Evolutionary conservation across 2,113 vertebrate genomes (phyloP).

Genomic region (Gnathonemus longibarbis): DNA sequence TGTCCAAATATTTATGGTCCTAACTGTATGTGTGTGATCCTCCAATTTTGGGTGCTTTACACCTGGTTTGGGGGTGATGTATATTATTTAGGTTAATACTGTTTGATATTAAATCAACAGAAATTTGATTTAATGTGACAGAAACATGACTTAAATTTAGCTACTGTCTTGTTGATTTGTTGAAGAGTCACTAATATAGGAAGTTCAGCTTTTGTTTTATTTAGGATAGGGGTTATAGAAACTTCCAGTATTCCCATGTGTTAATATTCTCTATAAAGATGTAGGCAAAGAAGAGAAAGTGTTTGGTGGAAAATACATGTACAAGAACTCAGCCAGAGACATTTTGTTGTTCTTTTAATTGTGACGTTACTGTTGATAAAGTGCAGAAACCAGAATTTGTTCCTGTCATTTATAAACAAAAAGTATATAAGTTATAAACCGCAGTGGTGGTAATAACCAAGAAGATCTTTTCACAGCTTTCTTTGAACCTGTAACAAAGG

Average conservation of each 20-base stretch:
- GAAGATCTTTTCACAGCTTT: background rate
- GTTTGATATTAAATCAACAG: background rate
- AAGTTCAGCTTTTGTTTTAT: background rate
- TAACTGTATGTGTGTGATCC: background rate
- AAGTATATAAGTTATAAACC: background rate
- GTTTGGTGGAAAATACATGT: background rate
- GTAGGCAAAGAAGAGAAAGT: background rate
- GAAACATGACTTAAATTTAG: background rate
- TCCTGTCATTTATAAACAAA: background rate
- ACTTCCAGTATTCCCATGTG: background rate
- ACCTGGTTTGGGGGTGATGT: background rate
- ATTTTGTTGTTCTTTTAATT: background rate
- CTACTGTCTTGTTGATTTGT: background rate
- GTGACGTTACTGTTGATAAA: background rate
- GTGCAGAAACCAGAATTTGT: background rate
- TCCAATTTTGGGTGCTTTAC: background rate
- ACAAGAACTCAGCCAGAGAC: background rate
- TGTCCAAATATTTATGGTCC: too few relatives aligned
- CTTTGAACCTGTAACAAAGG: background rate
- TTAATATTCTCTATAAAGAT: background rate
- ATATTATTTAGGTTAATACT: background rate
- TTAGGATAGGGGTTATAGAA: background rate
- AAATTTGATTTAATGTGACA: background rate
- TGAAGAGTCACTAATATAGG: background rate
- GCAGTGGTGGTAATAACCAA: background rate